These are phyloP conservation scores for Gopherus flavomarginatus DNA, from an alignment of 2,113 vertebrate species.

Conservation along the genomic window DNA sequence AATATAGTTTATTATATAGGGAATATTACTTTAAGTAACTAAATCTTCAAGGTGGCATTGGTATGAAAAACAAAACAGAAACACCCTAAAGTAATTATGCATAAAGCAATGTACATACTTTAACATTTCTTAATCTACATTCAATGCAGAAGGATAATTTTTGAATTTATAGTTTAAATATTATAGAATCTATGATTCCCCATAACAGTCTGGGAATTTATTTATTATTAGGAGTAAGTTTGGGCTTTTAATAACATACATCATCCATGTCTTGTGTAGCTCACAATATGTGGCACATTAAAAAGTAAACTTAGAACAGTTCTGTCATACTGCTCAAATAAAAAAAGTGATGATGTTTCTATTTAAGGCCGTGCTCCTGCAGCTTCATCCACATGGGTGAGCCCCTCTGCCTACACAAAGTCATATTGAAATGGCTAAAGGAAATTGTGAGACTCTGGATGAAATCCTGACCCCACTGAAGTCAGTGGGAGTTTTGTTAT, in stretches of 20 bases:
- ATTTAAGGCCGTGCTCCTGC: not conserved
- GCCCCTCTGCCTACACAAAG: not conserved
- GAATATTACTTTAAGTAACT: conserved; percentile 5
- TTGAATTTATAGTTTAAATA: not conserved
- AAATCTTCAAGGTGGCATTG: not conserved
- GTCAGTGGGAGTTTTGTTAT: not conserved
- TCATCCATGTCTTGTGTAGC: not conserved
- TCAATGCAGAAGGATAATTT: not conserved
- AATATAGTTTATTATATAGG: not conserved
- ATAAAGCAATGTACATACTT: not conserved
- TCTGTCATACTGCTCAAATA: not conserved
- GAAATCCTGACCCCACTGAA: not conserved
- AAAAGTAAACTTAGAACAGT: not conserved
- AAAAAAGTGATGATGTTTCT: not conserved
- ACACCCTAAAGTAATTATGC: not conserved
- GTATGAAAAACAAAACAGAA: not conserved
- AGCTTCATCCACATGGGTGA: not conserved
- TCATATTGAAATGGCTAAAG: not conserved
- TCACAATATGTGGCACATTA: not conserved
- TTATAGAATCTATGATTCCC: too few species aligned
- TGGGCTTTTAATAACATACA: not conserved
- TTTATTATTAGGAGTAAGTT: not conserved
- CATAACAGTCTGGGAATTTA: not conserved
- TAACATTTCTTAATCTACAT: not conserved
- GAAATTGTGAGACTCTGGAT: not conserved